Base-by-base conservation (phyloP, 2,888 invertebrate genomes). In the Biston stratarius region DNA sequence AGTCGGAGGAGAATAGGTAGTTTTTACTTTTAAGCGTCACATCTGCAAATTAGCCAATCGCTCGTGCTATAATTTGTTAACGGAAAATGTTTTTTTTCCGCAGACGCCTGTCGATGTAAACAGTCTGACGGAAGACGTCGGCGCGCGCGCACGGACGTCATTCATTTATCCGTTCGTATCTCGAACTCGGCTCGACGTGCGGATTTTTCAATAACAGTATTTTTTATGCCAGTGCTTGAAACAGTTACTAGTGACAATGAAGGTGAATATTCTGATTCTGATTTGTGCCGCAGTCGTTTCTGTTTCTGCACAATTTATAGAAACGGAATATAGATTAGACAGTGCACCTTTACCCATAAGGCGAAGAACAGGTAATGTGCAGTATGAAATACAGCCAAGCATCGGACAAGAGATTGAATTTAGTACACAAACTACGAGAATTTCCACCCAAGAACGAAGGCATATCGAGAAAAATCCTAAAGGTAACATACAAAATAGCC, bases 131-230 rank as follows among this genome's bases (percentile, higher is more conserved):
- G 3, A 34, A 45, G 36, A 49, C 47, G 53, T 24, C 62, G 57
- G 60, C 72, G 72, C 70, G 68, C 15, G 68, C 71, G 71, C 75
- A 69, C 64, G 67, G 8, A 24, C 57, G 55, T 58, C 62, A 60
- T 60, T 48, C 42, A 64, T 56, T 55, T 52, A n/a, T 38, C 56
- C 61, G 60, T 51, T 57, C 61, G 61, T 24, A 56, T 52, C 47
- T 40, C 38, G 57, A 15, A 56, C 33, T n/a, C 9, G 6, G 8
- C 15, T 56, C 52, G 8, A 44, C 59, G 51, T 15, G 34, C 42
- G 47, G 34, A 42, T 14, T 58, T 61, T 53, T 44, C 24, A 53
- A 44, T 14, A 53, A 53, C 24, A 44, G 15, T 53, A 33, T 61
- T 45, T 24, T 45, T 47, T 40, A 45, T 15, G 33, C 57, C 44